These are phyloP conservation scores for Hucho hucho DNA, from an alignment of 2,113 vertebrate genomes.

Conservation along the genomic window DNA sequence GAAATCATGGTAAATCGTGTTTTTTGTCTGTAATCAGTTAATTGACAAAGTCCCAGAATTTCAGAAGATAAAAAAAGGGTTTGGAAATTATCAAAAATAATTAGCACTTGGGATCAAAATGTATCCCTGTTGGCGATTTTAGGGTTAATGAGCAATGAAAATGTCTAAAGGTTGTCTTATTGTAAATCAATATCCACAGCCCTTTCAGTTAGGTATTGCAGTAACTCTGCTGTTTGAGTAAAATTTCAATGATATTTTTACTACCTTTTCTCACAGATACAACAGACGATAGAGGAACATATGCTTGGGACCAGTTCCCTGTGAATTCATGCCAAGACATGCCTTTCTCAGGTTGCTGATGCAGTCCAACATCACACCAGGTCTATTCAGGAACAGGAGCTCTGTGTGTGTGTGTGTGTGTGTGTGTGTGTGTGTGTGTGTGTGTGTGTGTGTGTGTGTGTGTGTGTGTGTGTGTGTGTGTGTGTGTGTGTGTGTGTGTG, in stretches of 20 bases:
- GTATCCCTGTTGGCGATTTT: too few relatives aligned
- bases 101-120: too few relatives aligned
- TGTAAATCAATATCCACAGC: too few relatives aligned
- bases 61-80: too few relatives aligned
- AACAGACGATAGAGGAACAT: constrained; percentile 9
- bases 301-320: constrained; percentile 19
- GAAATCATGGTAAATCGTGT: too few relatives aligned
- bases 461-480: constrained; percentile 2
- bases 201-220: too few relatives aligned
- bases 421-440: constrained; percentile 1
- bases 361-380: constrained; percentile 15
- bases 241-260: neutral
- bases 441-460: neutral
- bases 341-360: constrained; percentile 20
- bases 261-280: neutral
- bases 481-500: constrained; percentile 3
- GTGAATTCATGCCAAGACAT: constrained; percentile 18
- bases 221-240: too few relatives aligned
- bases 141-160: too few relatives aligned
- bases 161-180: too few relatives aligned
- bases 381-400: constrained; percentile 9
- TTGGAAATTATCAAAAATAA: too few relatives aligned
- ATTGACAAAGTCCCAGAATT: too few relatives aligned
- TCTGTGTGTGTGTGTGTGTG: neutral
- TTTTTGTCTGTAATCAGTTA: too few relatives aligned